Conservation (phyloP, 2,797 vertebrate genomes). For the Sebastes glaucus region DNA sequence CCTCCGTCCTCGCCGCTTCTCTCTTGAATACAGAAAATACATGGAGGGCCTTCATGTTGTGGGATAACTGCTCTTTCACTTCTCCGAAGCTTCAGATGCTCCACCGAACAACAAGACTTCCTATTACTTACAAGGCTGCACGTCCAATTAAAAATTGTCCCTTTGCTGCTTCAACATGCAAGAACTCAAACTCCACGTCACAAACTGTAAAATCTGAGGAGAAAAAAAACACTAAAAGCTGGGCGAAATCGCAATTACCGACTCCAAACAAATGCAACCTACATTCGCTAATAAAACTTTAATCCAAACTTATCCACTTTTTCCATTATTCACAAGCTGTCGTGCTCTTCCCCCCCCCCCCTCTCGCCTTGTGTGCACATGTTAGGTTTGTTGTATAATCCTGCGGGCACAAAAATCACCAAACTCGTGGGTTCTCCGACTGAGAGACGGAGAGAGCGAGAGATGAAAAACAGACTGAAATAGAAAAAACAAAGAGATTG, state of each 20-base stretch:
- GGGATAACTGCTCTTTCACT: conserved; percentile 75
- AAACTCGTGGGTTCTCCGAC: conserved; percentile 16
- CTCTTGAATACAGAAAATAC: conserved; percentile 50
- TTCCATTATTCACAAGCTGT: conserved; percentile 55
- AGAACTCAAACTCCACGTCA: background rate
- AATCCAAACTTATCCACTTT: conserved; percentile 46
- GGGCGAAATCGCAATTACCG: background rate
- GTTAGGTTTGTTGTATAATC: conserved; percentile 47
- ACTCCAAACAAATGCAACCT: conserved; percentile 7
- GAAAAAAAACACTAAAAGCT: background rate
- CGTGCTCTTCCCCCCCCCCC: background rate
- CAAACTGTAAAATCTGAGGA: background rate
- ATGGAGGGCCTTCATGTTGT: conserved; percentile 58
- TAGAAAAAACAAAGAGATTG: conserved; percentile 44
- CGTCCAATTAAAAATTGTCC: conserved; percentile 7
- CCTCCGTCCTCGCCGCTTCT: conserved; percentile 13
- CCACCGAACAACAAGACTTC: conserved; percentile 23
- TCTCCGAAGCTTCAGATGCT: conserved; percentile 39
- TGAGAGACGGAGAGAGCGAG: background rate
- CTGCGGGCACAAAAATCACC: conserved; percentile 20
- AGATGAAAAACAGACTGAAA: conserved; percentile 39
- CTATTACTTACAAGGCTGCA: conserved; percentile 14
- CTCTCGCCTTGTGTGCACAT: background rate
- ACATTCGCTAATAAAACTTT: conserved; percentile 55
- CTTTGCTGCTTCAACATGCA: background rate